Evolutionary conservation across 2,888 invertebrate species (phyloP).

Genomic region (Lasioglossum morio): DNA sequence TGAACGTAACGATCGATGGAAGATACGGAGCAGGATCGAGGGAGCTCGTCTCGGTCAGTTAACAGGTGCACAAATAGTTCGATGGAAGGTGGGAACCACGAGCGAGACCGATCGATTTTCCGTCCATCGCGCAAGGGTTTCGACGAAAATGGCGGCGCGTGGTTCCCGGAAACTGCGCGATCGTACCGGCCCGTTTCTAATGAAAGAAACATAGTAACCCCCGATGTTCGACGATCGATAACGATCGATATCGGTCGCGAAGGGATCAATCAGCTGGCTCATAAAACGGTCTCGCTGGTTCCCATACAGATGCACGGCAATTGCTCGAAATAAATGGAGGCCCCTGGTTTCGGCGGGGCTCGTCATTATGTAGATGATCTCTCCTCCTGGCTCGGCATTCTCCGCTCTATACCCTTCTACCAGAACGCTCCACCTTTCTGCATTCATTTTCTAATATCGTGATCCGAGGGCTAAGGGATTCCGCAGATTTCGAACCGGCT

Average conservation of each 20-base stretch:
- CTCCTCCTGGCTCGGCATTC: slow-evolving; percentile 14
- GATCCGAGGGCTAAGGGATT: not conserved
- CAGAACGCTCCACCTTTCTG: slow-evolving; percentile 2
- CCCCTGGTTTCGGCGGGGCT: slow-evolving; percentile 13
- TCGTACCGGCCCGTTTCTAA: slow-evolving; percentile 19
- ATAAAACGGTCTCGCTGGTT: slow-evolving; percentile 25
- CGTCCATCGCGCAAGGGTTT: not conserved
- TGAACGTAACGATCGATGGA: not conserved
- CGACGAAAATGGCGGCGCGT: slow-evolving; percentile 24
- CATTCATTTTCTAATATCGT: slow-evolving; percentile 33
- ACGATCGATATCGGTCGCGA: slow-evolving; percentile 37
- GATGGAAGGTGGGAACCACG: not conserved
- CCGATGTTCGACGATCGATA: slow-evolving; percentile 17
- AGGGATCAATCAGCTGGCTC: slow-evolving; percentile 41
- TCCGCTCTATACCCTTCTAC: slow-evolving; percentile 8
- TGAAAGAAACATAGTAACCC: slow-evolving; percentile 44
- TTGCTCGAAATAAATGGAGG: slow-evolving; percentile 48
- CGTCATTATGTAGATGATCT: slow-evolving; percentile 57
- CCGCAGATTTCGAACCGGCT: not conserved
- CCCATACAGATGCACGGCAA: slow-evolving; percentile 44
- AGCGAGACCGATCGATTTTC: slow-evolving; percentile 36
- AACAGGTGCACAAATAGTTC: not conserved
- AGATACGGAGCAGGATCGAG: not conserved
- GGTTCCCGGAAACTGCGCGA: slow-evolving; percentile 25
- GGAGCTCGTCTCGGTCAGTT: not conserved